phyloP scores from a whole-genome alignment of 2,888 invertebrate species.

The Caenorhabditis afra region DNA sequence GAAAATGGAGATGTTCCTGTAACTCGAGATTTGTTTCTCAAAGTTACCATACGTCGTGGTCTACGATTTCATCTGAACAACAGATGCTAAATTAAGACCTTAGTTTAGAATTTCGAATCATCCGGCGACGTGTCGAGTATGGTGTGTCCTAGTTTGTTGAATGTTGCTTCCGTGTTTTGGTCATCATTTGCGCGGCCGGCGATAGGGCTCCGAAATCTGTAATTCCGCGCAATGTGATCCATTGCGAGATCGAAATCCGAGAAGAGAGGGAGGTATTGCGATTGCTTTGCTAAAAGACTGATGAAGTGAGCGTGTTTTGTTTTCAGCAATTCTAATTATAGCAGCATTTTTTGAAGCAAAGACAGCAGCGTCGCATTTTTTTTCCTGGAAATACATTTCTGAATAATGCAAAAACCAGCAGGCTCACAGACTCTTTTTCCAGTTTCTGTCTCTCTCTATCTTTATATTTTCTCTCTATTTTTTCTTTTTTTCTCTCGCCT shows the following conservation, averaged over 20 bases:
- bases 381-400: constrained; percentile 27
- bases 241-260: constrained; percentile 1
- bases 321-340: constrained; percentile 16
- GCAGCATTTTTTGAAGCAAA: neutral
- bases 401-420: constrained; percentile 44
- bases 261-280: neutral
- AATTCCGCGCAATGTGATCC: neutral
- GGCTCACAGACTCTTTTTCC: constrained; percentile 46
- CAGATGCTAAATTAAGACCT: constrained; percentile 5
- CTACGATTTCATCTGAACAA: constrained; percentile 24
- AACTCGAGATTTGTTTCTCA: constrained; percentile 49
- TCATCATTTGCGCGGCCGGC: too few relatives aligned
- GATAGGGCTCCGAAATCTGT: neutral
- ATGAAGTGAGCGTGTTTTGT: constrained; percentile 6
- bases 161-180: neutral
- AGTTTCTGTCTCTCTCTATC: constrained; percentile 29
- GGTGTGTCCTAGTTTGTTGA: neutral
- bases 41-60: constrained; percentile 36
- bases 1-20: constrained; percentile 57
- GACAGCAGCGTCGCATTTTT: constrained; percentile 11
- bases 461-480: constrained; percentile 14
- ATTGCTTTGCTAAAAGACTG: neutral
- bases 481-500: constrained; percentile 12
- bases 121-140: neutral
- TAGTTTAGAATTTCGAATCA: neutral